Base-by-base conservation (phyloP, 2,888 invertebrate genomes). In the Apoda limacodes region DNA sequence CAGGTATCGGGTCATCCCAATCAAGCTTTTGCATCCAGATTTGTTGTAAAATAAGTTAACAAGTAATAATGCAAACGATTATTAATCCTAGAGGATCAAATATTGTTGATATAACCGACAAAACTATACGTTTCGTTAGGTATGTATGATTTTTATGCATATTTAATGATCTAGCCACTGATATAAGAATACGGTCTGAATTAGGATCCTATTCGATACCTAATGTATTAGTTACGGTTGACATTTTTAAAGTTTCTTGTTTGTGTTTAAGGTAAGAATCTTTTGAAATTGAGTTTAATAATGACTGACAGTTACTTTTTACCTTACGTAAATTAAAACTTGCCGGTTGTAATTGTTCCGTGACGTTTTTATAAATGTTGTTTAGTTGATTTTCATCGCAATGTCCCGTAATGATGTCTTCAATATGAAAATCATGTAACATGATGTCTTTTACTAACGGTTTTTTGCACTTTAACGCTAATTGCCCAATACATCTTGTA, bases 1-100 rank as follows among this genome's bases (percentile, higher is more conserved):
- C 9, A 9, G 38, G 27, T 4, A 38, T 22, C 6, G 22, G 7
- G 5, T 38, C 30, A 12, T 35, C 35, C 35, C 39, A 35, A 2
- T 13, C 24, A 3, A 35, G 2, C 19, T 35, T 30, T 11, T 9
- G 11, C 14, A 39, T 10, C 35, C 39, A 39, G n/a, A n/a, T n/a
- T n/a, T n/a, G n/a, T n/a, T n/a, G n/a, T n/a, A n/a, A n/a, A n/a
- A n/a, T n/a, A n/a, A n/a, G n/a, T n/a, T n/a, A n/a, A n/a, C n/a
- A n/a, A n/a, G n/a, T n/a, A n/a, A n/a, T n/a, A n/a, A n/a, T n/a
- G n/a, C n/a, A n/a, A n/a, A n/a, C n/a, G n/a, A n/a, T n/a, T n/a
- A n/a, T n/a, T n/a, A n/a, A n/a, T n/a, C n/a, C n/a, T n/a, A n/a
- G n/a, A n/a, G n/a, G n/a, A n/a, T n/a, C n/a, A n/a, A n/a, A n/a